Conservation (phyloP, 2,797 vertebrate species). For the Lithobates sylvaticus region DNA sequence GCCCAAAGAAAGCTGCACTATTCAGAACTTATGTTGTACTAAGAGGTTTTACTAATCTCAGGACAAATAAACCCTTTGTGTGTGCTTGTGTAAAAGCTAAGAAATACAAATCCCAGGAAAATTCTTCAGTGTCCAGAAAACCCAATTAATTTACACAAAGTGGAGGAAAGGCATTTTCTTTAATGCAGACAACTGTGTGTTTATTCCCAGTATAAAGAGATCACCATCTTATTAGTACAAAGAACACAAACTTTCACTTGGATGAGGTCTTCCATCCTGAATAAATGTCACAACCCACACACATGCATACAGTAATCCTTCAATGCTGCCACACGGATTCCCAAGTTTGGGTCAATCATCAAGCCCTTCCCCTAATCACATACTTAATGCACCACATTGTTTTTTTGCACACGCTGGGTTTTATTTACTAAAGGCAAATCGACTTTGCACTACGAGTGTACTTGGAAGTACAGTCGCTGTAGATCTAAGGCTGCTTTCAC, state of each 20-base stretch:
- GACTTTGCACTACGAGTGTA: too few relatives aligned
- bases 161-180: neutral
- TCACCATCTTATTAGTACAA: neutral
- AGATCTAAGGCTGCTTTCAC: too few relatives aligned
- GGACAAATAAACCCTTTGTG: constrained; percentile 43
- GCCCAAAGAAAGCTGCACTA: neutral
- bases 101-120: constrained; percentile 11
- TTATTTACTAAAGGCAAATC: too few relatives aligned
- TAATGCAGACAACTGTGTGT: neutral
- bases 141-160: neutral
- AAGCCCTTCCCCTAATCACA: too few relatives aligned
- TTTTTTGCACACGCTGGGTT: too few relatives aligned
- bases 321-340: too few relatives aligned
- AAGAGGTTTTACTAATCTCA: constrained; percentile 29
- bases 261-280: neutral
- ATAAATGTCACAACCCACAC: neutral
- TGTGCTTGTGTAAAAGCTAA: neutral
- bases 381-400: too few relatives aligned
- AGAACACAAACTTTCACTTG: neutral
- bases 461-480: too few relatives aligned
- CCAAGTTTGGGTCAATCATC: neutral
- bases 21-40: constrained; percentile 8
- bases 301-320: too few relatives aligned
- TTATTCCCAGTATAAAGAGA: neutral
- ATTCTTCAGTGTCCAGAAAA: neutral